These are phyloP conservation scores for Chaetodon trifascialis DNA, from an alignment of 2,113 vertebrate species.

Conservation along the genomic window DNA sequence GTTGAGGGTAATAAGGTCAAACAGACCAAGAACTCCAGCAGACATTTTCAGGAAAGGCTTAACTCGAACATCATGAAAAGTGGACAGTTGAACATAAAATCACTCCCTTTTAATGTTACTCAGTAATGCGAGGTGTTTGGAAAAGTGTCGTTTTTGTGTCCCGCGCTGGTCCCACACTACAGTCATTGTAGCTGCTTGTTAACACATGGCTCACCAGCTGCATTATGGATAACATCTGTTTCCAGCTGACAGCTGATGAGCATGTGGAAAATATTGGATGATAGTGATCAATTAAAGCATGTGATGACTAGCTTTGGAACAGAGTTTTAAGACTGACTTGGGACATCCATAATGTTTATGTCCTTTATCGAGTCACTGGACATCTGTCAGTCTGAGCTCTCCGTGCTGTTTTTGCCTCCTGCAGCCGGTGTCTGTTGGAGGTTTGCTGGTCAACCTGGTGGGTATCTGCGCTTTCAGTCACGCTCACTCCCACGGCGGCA, in stretches of 20 bases:
- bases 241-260: not conserved
- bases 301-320: not conserved
- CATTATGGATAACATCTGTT: not conserved
- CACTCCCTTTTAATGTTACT: not conserved
- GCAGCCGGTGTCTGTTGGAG: slow-evolving; percentile 97
- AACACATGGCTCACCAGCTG: too few relatives aligned
- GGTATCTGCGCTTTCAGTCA: slow-evolving; percentile 99
- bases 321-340: not conserved
- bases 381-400: not conserved
- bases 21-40: too few relatives aligned
- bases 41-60: too few relatives aligned
- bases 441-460: slow-evolving; percentile 96
- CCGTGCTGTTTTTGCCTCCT: not conserved
- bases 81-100: too few relatives aligned
- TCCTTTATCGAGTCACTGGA: not conserved
- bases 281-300: not conserved
- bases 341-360: not conserved
- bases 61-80: too few relatives aligned
- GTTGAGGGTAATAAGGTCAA: too few relatives aligned
- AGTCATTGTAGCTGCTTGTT: not conserved
- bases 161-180: too few relatives aligned
- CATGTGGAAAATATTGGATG: not conserved
- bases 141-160: not conserved
- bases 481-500: slow-evolving; percentile 88
- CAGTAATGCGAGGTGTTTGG: not conserved